These are phyloP conservation scores for Ornithorhynchus anatinus DNA, from an alignment of 2,113 vertebrate species.

Conservation along the genomic window DNA sequence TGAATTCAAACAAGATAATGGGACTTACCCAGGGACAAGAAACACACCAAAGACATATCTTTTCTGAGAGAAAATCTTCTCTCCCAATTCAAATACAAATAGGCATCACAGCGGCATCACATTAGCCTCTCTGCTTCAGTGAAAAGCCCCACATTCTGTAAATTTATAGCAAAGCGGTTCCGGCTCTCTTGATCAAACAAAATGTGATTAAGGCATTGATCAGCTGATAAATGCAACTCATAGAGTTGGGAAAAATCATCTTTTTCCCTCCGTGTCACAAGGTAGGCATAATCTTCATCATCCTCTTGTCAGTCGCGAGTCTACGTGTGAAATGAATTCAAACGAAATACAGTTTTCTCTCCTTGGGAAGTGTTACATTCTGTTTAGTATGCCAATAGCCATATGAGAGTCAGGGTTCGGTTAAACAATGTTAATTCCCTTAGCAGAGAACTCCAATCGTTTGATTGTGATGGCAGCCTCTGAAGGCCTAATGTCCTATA, in stretches of 20 bases:
- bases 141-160: neutral
- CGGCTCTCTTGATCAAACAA: slow-evolving; percentile 27
- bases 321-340: neutral
- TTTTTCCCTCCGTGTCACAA: neutral
- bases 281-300: too few species aligned
- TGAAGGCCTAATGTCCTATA: neutral
- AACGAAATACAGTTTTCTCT: too few species aligned
- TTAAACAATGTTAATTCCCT: too few species aligned
- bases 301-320: neutral
- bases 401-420: too few species aligned
- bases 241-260: neutral
- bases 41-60: too few species aligned
- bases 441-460: too few species aligned
- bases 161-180: neutral
- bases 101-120: neutral
- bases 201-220: slow-evolving; percentile 8
- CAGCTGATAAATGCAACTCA: slow-evolving; percentile 5
- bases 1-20: too few species aligned
- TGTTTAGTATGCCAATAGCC: too few species aligned
- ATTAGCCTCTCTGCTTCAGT: neutral
- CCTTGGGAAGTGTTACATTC: too few species aligned
- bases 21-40: too few species aligned
- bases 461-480: neutral
- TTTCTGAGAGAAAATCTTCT: too few species aligned
- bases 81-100: neutral